phyloP scores from a whole-genome alignment of 92 coral and sea anemone species.

The Chrysogorgia sp. region DNA sequence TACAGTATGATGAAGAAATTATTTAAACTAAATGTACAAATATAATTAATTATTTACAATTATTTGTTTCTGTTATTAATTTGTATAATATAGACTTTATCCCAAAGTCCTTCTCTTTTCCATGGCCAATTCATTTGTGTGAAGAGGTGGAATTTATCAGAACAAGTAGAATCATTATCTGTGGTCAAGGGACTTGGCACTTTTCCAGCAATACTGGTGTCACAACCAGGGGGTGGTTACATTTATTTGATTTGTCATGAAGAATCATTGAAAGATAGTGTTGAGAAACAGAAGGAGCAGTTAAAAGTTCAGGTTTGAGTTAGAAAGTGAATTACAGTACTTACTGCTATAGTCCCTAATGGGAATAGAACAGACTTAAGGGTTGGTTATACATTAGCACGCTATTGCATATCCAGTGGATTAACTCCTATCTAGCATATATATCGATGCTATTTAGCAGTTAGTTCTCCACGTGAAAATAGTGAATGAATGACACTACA shows the following conservation, averaged over 20 bases:
- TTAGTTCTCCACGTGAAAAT: background rate
- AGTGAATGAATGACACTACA: no score
- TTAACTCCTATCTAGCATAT: background rate
- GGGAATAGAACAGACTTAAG: no score
- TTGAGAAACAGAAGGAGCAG: constrained; percentile 8
- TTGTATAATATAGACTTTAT: background rate
- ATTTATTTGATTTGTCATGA: constrained; percentile 65
- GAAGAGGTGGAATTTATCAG: constrained; percentile 69
- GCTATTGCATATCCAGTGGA: background rate
- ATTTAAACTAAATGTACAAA: no score
- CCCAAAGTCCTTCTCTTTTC: constrained; percentile 21
- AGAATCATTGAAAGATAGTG: constrained; percentile 42
- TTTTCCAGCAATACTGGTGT: constrained; percentile 74
- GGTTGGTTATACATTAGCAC: no score
- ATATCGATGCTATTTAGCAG: background rate
- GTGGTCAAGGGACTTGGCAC: constrained; percentile 59
- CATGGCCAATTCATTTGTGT: constrained; percentile 54
- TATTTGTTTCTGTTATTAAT: no score
- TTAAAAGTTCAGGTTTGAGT: constrained; percentile 16
- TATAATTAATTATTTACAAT: no score
- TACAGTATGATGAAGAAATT: constrained; percentile 18
- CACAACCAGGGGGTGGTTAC: constrained; percentile 92
- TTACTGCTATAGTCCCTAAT: background rate
- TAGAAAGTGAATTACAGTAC: background rate
- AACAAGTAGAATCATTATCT: constrained; percentile 83